Evolutionary conservation across 2,888 invertebrate genomes (phyloP).

Genomic region (Mellilla xanthometata): DNA sequence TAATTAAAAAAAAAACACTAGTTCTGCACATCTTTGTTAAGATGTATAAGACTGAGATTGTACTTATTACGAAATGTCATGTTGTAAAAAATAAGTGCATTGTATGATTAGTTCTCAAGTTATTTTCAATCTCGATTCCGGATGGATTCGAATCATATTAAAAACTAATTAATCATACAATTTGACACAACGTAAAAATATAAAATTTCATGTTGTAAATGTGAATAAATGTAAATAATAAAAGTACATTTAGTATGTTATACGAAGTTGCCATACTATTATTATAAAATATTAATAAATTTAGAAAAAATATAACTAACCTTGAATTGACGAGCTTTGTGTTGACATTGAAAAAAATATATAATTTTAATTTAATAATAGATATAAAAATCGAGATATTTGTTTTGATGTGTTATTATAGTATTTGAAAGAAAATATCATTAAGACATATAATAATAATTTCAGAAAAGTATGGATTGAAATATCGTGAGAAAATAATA

Average conservation of each 20-base stretch:
- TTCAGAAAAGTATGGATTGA: too few species aligned
- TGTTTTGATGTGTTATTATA: neutral
- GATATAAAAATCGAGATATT: neutral
- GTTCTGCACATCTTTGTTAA: constrained; percentile 49
- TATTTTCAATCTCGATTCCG: too few species aligned
- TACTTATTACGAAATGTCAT: constrained; percentile 39
- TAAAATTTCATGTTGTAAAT: constrained; percentile 32
- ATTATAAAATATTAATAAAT: constrained; percentile 32
- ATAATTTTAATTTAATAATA: constrained; percentile 27
- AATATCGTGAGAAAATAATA: too few species aligned
- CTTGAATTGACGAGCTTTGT: constrained; percentile 56
- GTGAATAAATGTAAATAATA: constrained; percentile 42
- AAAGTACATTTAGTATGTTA: constrained; percentile 44
- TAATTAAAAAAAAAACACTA: constrained; percentile 31
- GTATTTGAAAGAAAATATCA: constrained; percentile 8
- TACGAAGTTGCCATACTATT: constrained; percentile 65
- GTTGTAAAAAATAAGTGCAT: constrained; percentile 29
- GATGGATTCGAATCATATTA: too few species aligned
- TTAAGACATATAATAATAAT: too few species aligned
- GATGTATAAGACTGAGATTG: constrained; percentile 65
- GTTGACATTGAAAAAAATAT: constrained; percentile 29
- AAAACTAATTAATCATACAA: constrained; percentile 15
- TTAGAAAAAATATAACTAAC: constrained; percentile 32
- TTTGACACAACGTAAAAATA: constrained; percentile 25
- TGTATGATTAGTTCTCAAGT: constrained; percentile 31